Base-by-base conservation (phyloP, 2,797 vertebrate genomes). In the Limosa lapponica region DNA sequence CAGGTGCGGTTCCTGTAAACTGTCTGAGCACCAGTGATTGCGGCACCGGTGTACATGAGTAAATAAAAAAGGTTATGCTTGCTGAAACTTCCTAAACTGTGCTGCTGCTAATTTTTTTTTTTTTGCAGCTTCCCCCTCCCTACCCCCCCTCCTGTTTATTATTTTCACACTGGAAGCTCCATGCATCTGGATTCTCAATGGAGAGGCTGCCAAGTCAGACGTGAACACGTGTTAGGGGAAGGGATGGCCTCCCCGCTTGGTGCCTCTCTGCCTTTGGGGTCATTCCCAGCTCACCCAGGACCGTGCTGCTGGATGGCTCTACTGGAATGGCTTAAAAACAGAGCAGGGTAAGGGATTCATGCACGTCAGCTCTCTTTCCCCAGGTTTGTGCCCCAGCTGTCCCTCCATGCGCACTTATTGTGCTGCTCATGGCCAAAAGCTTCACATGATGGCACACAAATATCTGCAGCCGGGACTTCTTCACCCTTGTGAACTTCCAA, bases 161-260 rank as follows among this genome's bases (percentile, higher is more conserved):
- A 51, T 32, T 24, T 20, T 70, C 44, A 34, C 16, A 1, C 34
- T 11, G 27, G 32, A 64, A 30, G 43, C 3, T 23, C 43, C 49
- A 24, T 37, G 52, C 28, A 22, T 27, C 24, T 41, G 59, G 11
- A 14, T 62, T 72, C 65, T 41, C 1, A 0, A 18, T 9, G 25
- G 24, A 61, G 46, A 43, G 18, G 36, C 48, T 55, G 52, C 0
- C 1, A 27, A 37, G 8, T 37, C 34, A 32, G 28, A 8, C 0
- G 3, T 24, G 48, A 71, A 61, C 36, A 17, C 0, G 1, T 8
- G 11, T 41, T 57, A 65, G n/a, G 32, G 9, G 20, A 41, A 57
- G 37, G 41, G 25, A 18, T 62, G 48, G 23, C 12, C 4, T 44
- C 59, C n/a, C 27, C 74, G 10, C 41, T 24, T 61, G 18, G 32